Conservation (phyloP, 2,797 vertebrate genomes). For the Zalophus californianus region DNA sequence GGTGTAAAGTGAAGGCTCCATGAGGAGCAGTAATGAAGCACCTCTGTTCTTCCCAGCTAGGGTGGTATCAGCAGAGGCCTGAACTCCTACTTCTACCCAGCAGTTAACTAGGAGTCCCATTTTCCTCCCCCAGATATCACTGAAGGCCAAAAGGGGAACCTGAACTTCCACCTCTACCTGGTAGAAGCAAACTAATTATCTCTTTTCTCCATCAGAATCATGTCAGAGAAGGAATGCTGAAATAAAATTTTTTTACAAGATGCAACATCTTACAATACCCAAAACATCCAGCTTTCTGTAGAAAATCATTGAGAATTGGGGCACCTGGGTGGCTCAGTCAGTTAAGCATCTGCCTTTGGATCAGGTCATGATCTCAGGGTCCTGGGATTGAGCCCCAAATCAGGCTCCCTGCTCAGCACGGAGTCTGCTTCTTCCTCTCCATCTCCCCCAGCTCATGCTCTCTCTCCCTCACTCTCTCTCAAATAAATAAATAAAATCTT, state of each 20-base stretch:
- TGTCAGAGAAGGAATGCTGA: neutral
- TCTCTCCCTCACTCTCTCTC: too few species aligned
- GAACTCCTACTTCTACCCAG: neutral
- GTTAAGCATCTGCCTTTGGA: neutral
- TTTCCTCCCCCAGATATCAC: neutral
- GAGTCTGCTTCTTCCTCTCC: neutral
- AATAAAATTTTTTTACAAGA: neutral
- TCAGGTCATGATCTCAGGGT: neutral
- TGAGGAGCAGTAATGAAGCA: neutral
- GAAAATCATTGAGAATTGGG: neutral
- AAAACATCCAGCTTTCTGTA: neutral
- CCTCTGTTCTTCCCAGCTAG: neutral
- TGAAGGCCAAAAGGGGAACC: neutral
- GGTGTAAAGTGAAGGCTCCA: neutral
- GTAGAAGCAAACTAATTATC: neutral
- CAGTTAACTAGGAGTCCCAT: neutral
- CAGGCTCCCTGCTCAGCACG: neutral
- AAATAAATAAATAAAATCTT: neutral
- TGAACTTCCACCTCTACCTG: neutral
- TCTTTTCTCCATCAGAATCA: neutral
- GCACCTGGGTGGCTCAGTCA: neutral
- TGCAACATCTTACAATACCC: neutral
- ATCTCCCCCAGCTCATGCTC: neutral
- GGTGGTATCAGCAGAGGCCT: neutral
- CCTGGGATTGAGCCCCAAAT: neutral